Evolutionary conservation across 2,888 invertebrate species (phyloP), one percentile per base, ranked within the genome.

Genomic region (Xestia ashworthii): DNA sequence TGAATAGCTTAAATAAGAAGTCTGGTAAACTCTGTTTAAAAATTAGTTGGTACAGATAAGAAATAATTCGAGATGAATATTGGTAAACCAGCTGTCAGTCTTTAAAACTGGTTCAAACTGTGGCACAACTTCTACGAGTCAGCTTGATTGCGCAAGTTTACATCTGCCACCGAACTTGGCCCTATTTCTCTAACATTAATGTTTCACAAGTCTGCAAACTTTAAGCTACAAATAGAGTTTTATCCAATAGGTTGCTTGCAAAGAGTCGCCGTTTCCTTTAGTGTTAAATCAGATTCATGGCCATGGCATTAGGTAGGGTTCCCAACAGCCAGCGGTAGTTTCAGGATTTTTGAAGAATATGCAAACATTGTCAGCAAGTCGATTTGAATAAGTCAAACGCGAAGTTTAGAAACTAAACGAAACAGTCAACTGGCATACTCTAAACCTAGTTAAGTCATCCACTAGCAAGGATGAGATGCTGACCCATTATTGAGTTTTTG

Each of bases 1-100:
- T 74, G 48, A 71, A 80, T 70, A 64, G 55, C 60, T 71, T 77
- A 58, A 67, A 82, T 65, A 50, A 70, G 25, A 25, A 48, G 38
- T 41, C 22, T 65, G 5, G 19, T 41, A 55, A 70, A 67, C 12
- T n/a, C n/a, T n/a, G 48, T 60, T 50, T 50, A 32, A 32, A 32
- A 64, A 32, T 53, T 44, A 62, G n/a, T n/a, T 9, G 32, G n/a
- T 14, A n/a, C 74, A 50, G 22, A 32, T 41, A n/a, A 32, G 38
- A 46, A 5, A n/a, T 50, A 44, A 44, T 64, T 53, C 3, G 14
- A 53, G 14, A 53, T 14, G 44, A 44, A 50, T 75, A 62, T 75
- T 50, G 19, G 3, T 14, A 55, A 73, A 46, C 19, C 60, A 32
- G 60, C 19, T 48, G 22, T 74, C 38, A 46, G 25, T 32, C 32